Base-by-base conservation (phyloP, 2,888 invertebrate species). In the Sisyra terminalis region DNA sequence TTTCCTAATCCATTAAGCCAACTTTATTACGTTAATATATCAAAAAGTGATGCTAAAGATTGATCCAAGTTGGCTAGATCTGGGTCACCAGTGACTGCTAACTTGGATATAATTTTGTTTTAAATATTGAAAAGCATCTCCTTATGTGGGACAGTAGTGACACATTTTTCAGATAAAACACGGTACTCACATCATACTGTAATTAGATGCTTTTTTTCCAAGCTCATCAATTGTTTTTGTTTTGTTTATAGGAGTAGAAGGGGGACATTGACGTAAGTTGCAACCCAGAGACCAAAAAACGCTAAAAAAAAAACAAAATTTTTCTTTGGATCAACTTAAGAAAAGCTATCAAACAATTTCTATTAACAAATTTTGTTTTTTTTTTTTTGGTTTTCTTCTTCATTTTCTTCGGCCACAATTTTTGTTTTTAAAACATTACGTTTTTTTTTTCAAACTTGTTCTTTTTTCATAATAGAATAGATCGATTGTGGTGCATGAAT, bases 201-300 rank as follows among this genome's bases (percentile, higher is more conserved):
- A 34, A 34, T 14, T 14, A n/a, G 6, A 34, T 15, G 15, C 24
- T 24, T 24, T 24, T 24, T 24, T 24, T 24, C 24, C 7, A 24
- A 24, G 7, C 24, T 24, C 24, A 24, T n/a, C n/a, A n/a, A n/a
- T 7, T 43, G 44, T 46, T 47, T 44, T 48, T 40, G 48, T 48
- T 51, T 45, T 46, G 40, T 42, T 48, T 48, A 43, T 48, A 48
- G 48, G 48, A 47, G 48, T 48, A 47, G 48, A 47, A 45, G 47
- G 42, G 47, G 44, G 34, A 47, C 47, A 41, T 43, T 47, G 37
- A 47, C 47, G 47, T 47, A 47, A 47, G 47, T 47, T 18, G 14
- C 14, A 29, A 15, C 29, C 29, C 13, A 18, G 15, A 17, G 15
- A 35, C 15, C 36, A 11, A 32, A 3, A 3, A 32, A 32, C 14